phyloP scores from a whole-genome alignment of 2,888 invertebrate genomes.

The Druceiella hillmani region DNA sequence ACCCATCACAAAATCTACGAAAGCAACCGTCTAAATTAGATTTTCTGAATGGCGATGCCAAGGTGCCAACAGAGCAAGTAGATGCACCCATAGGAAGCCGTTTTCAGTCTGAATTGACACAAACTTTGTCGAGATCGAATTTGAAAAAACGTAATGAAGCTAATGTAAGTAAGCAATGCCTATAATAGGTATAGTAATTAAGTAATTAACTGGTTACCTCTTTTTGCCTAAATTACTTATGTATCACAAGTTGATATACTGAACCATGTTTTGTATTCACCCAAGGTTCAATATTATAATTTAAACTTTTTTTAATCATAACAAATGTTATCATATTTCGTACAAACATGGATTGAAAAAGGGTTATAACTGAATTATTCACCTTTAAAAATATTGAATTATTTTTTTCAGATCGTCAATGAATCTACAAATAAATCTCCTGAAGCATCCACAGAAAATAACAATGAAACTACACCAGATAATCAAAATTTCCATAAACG shows the following conservation, averaged over 20 bases:
- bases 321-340: neutral
- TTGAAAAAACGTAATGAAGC: constrained; percentile 66
- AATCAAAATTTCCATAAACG: constrained; percentile 45
- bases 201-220: constrained; percentile 20
- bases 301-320: neutral
- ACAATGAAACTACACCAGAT: constrained; percentile 36
- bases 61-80: constrained; percentile 36
- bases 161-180: constrained; percentile 52
- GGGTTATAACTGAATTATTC: neutral
- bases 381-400: neutral
- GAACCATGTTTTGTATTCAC: neutral
- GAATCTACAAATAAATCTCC: constrained; percentile 27
- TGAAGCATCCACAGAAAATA: constrained; percentile 41
- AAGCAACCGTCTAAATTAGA: constrained; percentile 68
- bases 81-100: constrained; percentile 57
- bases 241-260: constrained; percentile 4
- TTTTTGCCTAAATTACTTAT: no score
- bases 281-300: neutral
- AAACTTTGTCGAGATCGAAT: constrained; percentile 73
- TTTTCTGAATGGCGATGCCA: constrained; percentile 50
- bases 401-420: neutral
- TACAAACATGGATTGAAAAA: neutral
- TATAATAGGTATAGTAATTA: no score
- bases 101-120: constrained; percentile 67
- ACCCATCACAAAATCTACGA: constrained; percentile 47